Base-by-base conservation (phyloP, 2,113 vertebrate species). In the Brevimyrus niger region DNA sequence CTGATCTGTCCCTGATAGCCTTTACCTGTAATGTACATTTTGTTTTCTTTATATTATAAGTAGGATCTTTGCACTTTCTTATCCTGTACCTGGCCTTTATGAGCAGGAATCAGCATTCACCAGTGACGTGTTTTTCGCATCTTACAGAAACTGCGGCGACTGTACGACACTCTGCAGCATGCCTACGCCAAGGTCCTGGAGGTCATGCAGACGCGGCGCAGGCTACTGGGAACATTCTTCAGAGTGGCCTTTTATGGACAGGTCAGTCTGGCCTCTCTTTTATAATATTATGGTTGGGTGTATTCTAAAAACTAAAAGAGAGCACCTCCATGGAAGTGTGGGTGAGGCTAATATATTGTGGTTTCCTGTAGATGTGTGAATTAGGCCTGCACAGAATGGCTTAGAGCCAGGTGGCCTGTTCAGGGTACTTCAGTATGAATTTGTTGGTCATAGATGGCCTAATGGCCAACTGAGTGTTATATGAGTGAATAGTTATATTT, bases 191-290 rank as follows among this genome's bases (percentile, higher is more conserved):
- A 99, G 94, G 97, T 99, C 83, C 53, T 98, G 92, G 98, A 99
- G 90, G 98, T 99, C 90, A 98, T 98, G 94, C 97, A 97, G 42
- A 95, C 97, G 0, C 96, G 97, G 65, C 97, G 97, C 90, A 95
- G 98, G 89, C 96, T 99, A 90, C 95, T 99, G 13, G 98, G 98
- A 73, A 99, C 97, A 0, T 99, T 96, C 94, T 99, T 99, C 94
- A 96, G 98, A 91, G 98, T 99, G 89, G 98, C 97, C 82, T 98
- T 99, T 95, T 99, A 97, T 91, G 98, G 98, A 91, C 98, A 98
- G 96, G 98, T 84, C 15, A 42, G 82, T 84, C 21, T 47, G 21
- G 15, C 44, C 27, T 19, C 19, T 27, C 13, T 27, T 47, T 46
- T 44, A 17, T 23, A 46, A 44, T 44, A 31, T 31, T 69, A 10